These are phyloP conservation scores for Pangasius krempfi DNA, from an alignment of 2,797 vertebrate genomes.

Conservation along the genomic window DNA sequence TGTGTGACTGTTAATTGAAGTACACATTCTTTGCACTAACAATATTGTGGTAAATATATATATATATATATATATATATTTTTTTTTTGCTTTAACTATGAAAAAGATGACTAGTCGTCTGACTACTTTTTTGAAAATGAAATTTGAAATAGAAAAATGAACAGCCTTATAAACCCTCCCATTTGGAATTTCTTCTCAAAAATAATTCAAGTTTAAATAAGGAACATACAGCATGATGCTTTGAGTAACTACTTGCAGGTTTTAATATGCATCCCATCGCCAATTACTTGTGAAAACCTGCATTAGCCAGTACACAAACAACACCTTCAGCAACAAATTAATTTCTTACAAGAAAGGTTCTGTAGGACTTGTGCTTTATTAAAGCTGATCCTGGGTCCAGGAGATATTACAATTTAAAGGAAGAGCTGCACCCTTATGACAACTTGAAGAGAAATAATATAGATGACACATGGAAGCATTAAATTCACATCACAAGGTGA, in stretches of 20 bases:
- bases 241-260: not conserved
- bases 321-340: slow-evolving; percentile 10
- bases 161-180: not conserved
- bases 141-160: not conserved
- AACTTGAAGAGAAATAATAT: slow-evolving; percentile 52
- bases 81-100: not conserved
- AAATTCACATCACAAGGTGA: slow-evolving; percentile 47
- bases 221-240: not conserved
- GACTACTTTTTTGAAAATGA: not conserved
- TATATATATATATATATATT: not conserved
- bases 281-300: not conserved
- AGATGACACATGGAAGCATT: slow-evolving; percentile 46
- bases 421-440: slow-evolving; percentile 50
- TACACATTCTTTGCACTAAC: not conserved
- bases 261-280: not conserved
- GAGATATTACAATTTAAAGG: slow-evolving; percentile 66
- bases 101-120: not conserved
- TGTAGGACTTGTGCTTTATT: slow-evolving; percentile 69
- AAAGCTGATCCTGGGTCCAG: slow-evolving; percentile 71
- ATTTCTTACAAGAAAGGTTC: slow-evolving; percentile 5
- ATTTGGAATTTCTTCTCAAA: not conserved
- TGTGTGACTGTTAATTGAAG: not conserved
- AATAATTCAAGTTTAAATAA: not conserved
- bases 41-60: not conserved
- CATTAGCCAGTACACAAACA: not conserved